These are phyloP conservation scores for Diadophis punctatus DNA, from an alignment of 2,113 vertebrate genomes.

Conservation along the genomic window DNA sequence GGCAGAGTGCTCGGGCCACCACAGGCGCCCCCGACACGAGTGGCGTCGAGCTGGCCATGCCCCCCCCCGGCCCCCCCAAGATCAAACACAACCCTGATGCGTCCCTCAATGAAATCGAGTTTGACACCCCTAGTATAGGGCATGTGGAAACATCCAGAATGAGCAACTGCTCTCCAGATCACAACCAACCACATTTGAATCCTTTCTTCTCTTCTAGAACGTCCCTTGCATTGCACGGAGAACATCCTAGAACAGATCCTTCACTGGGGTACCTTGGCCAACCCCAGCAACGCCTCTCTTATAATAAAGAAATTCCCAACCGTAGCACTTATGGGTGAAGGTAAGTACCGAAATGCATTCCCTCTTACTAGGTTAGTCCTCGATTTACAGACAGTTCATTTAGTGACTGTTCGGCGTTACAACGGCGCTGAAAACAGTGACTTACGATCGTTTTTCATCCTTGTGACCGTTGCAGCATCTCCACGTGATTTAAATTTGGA, in stretches of 20 bases:
- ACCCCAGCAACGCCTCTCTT: conserved; percentile 85
- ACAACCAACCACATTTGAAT: neutral
- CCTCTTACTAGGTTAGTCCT: neutral
- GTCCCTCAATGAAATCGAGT: too few relatives aligned
- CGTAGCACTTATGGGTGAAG: conserved; percentile 27
- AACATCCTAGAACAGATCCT: conserved; percentile 90
- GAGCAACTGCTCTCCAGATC: neutral
- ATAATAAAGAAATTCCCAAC: conserved; percentile 83
- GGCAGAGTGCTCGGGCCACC: too few relatives aligned
- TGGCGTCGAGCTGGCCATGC: too few relatives aligned
- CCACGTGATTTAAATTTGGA: too few relatives aligned
- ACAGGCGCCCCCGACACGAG: too few relatives aligned
- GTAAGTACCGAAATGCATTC: neutral
- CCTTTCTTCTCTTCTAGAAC: conserved; percentile 70
- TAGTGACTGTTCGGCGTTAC: neutral
- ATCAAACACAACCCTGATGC: too few relatives aligned
- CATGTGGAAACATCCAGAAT: too few relatives aligned
- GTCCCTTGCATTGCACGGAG: conserved; percentile 89
- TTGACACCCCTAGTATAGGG: too few relatives aligned
- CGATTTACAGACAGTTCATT: neutral
- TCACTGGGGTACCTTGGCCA: conserved; percentile 85
- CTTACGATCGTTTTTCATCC: too few relatives aligned
- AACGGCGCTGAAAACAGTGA: neutral
- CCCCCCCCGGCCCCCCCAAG: too few relatives aligned
- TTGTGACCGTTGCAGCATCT: too few relatives aligned